These are phyloP conservation scores for Lomographa bimaculata DNA, from an alignment of 2,888 invertebrate genomes.

Conservation along the genomic window DNA sequence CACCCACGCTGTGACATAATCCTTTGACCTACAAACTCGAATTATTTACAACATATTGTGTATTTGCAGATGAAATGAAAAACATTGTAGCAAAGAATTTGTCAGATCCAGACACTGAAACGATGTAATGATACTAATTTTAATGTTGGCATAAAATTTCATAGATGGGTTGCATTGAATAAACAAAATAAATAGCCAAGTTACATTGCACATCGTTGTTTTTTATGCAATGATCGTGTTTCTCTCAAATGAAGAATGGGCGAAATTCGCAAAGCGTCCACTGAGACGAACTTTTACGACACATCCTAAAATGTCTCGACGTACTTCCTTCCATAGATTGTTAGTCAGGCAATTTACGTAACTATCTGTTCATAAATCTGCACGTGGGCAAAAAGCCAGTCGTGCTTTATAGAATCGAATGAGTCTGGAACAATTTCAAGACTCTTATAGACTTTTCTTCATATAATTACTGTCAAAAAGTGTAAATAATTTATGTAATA, in stretches of 20 bases:
- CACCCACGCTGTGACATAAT: conserved; percentile 51
- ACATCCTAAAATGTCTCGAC: conserved; percentile 30
- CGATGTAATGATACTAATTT: no score
- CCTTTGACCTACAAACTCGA: conserved; percentile 34
- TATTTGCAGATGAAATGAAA: conserved; percentile 12
- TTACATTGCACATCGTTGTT: conserved; percentile 6
- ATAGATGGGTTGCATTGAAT: conserved; percentile 6
- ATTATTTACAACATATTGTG: conserved; percentile 16
- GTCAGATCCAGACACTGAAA: no score
- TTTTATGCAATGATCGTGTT: conserved; percentile 8
- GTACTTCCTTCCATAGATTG: conserved; percentile 27
- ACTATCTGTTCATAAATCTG: conserved; percentile 16
- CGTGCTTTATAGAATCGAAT: conserved; percentile 17
- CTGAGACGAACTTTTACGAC: conserved; percentile 26
- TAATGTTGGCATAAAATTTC: no score
- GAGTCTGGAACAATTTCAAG: conserved; percentile 17
- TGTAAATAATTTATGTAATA: no score
- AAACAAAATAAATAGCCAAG: conserved; percentile 5
- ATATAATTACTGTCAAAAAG: conserved; percentile 22
- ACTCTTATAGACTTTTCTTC: conserved; percentile 7
- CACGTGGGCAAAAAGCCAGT: conserved; percentile 28
- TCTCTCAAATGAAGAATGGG: conserved; percentile 12
- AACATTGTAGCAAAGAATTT: conserved; percentile 7
- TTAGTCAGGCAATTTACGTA: conserved; percentile 27
- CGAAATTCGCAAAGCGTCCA: conserved; percentile 20